Evolutionary conservation across 2,888 invertebrate genomes (phyloP).

Genomic region (Mesodorylaimus sp.): DNA sequence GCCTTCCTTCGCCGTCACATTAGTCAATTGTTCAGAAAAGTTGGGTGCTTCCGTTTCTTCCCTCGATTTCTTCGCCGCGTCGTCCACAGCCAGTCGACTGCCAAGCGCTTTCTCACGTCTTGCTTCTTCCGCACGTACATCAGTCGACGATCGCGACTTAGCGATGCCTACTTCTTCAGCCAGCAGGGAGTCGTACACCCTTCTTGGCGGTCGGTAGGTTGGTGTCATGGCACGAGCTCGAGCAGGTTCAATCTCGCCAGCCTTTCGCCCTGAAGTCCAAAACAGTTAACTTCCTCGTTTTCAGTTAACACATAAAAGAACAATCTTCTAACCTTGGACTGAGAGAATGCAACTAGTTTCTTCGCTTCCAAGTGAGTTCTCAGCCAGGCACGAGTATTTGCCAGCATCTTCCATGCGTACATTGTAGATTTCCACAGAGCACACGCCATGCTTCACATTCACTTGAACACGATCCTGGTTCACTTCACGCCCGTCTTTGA

Average conservation of each 20-base stretch:
- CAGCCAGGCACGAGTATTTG: conserved; percentile 79
- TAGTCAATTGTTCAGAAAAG: conserved; percentile 15
- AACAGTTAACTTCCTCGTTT: not conserved
- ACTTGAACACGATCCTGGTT: conserved; percentile 60
- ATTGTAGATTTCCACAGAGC: conserved; percentile 85
- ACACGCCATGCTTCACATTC: conserved; percentile 78
- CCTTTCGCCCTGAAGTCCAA: conserved; percentile 8
- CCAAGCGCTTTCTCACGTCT: not conserved
- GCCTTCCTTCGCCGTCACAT: conserved; percentile 16
- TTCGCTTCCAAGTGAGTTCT: conserved; percentile 77
- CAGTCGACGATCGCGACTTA: not conserved
- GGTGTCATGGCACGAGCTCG: not conserved
- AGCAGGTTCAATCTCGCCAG: conserved; percentile 9
- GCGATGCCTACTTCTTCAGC: not conserved
- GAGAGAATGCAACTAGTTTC: conserved; percentile 87
- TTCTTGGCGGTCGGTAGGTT: conserved; percentile 7
- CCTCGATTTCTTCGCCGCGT: not conserved
- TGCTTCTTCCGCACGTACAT: not conserved
- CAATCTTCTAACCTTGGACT: conserved; percentile 53
- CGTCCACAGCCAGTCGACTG: not conserved
- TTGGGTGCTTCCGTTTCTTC: conserved; percentile 15
- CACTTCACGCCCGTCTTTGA: conserved; percentile 75
- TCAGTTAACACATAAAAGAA: not conserved
- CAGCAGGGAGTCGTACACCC: conserved; percentile 14
- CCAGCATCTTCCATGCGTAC: conserved; percentile 87